Conservation (phyloP, 35 echinoderm and acorn worm genomes). For the Patiria miniata region DNA sequence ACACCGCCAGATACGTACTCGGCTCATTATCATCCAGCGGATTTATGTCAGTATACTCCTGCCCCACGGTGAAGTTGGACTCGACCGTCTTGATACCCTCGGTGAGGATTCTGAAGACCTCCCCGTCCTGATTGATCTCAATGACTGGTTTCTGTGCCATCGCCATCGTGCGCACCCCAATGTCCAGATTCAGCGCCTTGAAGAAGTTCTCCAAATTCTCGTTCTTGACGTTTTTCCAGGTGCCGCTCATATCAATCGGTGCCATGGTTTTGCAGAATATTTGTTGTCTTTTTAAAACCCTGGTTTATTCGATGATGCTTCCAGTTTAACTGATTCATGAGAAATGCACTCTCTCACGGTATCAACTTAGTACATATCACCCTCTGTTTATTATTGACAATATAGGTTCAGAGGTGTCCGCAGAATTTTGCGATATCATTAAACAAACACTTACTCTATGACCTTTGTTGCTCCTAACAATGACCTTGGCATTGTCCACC, state of each 20-base stretch:
- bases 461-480: too few species aligned
- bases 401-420: too few species aligned
- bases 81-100: conserved; percentile 33
- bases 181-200: conserved; percentile 27
- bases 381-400: too few species aligned
- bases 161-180: conserved; percentile 26
- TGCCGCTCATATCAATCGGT: conserved; percentile 26
- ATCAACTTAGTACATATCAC: too few species aligned
- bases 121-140: conserved; percentile 36
- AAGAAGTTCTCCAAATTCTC: conserved; percentile 47
- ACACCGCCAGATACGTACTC: conserved; percentile 26
- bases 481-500: too few species aligned
- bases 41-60: conserved; percentile 38
- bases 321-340: too few species aligned
- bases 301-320: too few species aligned
- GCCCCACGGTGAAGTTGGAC: conserved; percentile 45
- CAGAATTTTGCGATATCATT: too few species aligned
- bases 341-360: too few species aligned
- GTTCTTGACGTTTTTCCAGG: conserved; percentile 54
- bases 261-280: not conserved
- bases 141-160: not conserved
- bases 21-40: conserved; percentile 11
- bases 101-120: conserved; percentile 34
- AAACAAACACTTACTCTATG: too few species aligned
- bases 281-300: too few species aligned